phyloP scores from a whole-genome alignment of 2,797 vertebrate genomes.

The Melanotaenia parkinsoni region DNA sequence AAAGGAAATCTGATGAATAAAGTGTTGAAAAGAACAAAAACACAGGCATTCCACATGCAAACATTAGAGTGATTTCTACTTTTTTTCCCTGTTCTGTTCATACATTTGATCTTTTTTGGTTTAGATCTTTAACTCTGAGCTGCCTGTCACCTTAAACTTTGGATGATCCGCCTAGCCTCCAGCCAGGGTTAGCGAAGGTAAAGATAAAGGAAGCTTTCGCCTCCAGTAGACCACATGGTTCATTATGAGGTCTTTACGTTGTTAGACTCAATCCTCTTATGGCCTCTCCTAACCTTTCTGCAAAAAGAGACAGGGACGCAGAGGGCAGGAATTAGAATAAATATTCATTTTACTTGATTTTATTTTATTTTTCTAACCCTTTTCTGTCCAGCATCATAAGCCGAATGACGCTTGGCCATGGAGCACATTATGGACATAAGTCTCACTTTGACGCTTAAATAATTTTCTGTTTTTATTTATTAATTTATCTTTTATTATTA shows the following conservation, averaged over 20 bases:
- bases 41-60: background rate
- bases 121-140: constrained; percentile 38
- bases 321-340: background rate
- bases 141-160: constrained; percentile 39
- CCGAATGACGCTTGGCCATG: too few relatives aligned
- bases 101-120: constrained; percentile 24
- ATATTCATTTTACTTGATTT: too few relatives aligned
- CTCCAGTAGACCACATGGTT: constrained; percentile 48
- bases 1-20: background rate
- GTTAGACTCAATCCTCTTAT: constrained; percentile 59
- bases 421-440: too few relatives aligned
- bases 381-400: too few relatives aligned
- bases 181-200: constrained; percentile 46
- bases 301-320: constrained; percentile 3
- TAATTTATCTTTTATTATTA: too few relatives aligned
- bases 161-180: constrained; percentile 54
- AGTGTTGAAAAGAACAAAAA: background rate
- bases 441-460: too few relatives aligned
- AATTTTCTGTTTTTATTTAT: too few relatives aligned
- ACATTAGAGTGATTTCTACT: background rate
- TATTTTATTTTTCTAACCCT: too few relatives aligned
- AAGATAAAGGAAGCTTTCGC: constrained; percentile 49
- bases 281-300: constrained; percentile 26
- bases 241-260: constrained; percentile 39
- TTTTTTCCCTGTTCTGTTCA: background rate